Percentiles rank a stretch among this genome's conserved stretches.
These are phyloP conservation scores for Esox niger DNA, from an alignment of 2,113 vertebrate genomes.

Conservation along the genomic window DNA sequence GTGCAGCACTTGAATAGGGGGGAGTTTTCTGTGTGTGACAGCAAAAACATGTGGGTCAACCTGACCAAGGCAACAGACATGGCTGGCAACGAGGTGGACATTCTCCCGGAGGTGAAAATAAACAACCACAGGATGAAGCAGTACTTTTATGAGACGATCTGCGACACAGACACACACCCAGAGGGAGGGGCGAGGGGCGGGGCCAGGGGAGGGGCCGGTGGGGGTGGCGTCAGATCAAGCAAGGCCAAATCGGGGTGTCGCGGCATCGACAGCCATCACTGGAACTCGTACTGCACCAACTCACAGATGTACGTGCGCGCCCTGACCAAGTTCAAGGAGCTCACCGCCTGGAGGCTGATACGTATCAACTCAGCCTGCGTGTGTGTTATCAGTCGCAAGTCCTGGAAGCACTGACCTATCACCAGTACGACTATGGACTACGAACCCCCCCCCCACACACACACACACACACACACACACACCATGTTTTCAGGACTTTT, in stretches of 20 bases:
- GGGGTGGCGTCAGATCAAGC: slow-evolving; percentile 30
- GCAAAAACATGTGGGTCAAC: slow-evolving; percentile 89
- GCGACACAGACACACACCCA: slow-evolving; percentile 67
- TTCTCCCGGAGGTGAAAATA: slow-evolving; percentile 88
- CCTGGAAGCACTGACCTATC: slow-evolving; percentile 75
- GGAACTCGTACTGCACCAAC: slow-evolving; percentile 98
- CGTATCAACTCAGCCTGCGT: slow-evolving; percentile 94
- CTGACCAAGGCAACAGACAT: slow-evolving; percentile 93
- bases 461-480: not conserved
- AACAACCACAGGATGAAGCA: slow-evolving; percentile 91
- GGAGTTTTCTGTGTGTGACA: slow-evolving; percentile 96
- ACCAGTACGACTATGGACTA: slow-evolving; percentile 35
- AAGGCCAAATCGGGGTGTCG: slow-evolving; percentile 80
- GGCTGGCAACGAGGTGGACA: slow-evolving; percentile 88
- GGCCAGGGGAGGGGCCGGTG: slow-evolving; percentile 6
- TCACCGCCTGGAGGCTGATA: slow-evolving; percentile 91
- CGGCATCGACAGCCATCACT: slow-evolving; percentile 92
- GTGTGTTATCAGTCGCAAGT: slow-evolving; percentile 93
- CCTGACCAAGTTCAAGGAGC: slow-evolving; percentile 84
- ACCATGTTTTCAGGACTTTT: too few relatives aligned
- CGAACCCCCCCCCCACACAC: slow-evolving; percentile 38
- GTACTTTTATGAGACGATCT: slow-evolving; percentile 96
- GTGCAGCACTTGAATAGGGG: slow-evolving; percentile 83
- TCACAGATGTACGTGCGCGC: slow-evolving; percentile 95
- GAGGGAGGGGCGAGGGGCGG: slow-evolving; percentile 36